Conservation (phyloP, 2,113 vertebrate species). For the Xenus cinereus region DNA sequence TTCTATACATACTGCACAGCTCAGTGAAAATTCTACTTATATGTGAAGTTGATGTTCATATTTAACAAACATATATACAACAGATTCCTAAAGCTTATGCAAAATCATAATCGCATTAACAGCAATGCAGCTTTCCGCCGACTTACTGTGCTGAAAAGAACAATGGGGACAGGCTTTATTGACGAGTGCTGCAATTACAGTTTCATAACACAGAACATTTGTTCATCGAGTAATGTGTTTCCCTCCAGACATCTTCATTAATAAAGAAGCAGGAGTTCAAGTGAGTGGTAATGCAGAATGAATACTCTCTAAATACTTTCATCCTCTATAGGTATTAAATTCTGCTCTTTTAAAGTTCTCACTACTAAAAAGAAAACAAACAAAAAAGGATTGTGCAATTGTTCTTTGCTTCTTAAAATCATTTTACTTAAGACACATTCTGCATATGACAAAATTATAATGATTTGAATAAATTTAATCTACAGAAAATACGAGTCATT, state of each 20-base stretch:
- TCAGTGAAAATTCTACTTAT: not conserved
- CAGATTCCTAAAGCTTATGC: not conserved
- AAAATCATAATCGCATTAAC: not conserved
- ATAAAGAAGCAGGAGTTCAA: not conserved
- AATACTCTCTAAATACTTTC: not conserved
- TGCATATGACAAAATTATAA: not conserved
- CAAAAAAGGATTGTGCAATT: not conserved
- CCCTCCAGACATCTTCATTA: constrained; percentile 19
- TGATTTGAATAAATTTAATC: not conserved
- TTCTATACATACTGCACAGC: not conserved
- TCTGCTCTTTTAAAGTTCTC: not conserved
- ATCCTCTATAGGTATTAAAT: not conserved
- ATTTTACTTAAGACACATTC: not conserved
- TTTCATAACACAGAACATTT: constrained; percentile 12
- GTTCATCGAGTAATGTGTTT: constrained; percentile 5
- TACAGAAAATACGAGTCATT: not conserved
- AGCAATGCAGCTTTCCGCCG: not conserved
- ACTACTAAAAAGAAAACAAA: not conserved
- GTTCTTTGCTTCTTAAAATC: not conserved
- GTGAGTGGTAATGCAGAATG: not conserved
- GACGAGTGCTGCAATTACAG: constrained; percentile 45
- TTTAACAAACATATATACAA: not conserved
- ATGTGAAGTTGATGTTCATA: not conserved
- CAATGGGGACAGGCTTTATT: constrained; percentile 24
- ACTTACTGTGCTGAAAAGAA: constrained; percentile 19